These are phyloP conservation scores for Elysia chlorotica DNA, from an alignment of 1,140 invertebrate species.

Conservation along the genomic window DNA sequence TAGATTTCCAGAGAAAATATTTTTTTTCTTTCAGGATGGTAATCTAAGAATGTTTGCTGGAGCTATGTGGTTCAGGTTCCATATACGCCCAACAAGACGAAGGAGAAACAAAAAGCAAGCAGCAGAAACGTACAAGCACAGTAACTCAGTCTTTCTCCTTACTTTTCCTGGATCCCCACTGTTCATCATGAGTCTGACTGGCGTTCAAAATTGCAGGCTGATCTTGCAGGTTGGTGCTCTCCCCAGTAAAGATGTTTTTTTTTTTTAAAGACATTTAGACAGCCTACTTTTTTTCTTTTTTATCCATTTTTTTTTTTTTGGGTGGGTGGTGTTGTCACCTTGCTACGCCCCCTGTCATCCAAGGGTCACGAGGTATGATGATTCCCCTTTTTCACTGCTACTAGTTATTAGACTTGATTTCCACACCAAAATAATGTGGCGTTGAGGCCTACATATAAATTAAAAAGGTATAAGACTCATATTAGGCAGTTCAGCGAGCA, in stretches of 20 bases:
- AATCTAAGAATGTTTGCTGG: slow-evolving; percentile 18
- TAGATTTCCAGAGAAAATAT: too few relatives aligned
- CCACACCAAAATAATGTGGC: too few relatives aligned
- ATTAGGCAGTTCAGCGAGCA: too few relatives aligned
- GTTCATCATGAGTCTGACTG: neutral
- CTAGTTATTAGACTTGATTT: too few relatives aligned
- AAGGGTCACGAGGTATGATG: neutral
- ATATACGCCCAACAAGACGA: neutral
- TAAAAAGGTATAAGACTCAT: too few relatives aligned
- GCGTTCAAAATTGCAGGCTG: neutral
- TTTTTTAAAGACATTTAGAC: too few relatives aligned
- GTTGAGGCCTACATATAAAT: too few relatives aligned
- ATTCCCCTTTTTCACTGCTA: neutral
- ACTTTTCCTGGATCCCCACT: slow-evolving; percentile 9
- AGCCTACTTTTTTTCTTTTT: neutral
- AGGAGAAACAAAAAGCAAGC: neutral
- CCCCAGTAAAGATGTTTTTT: too few relatives aligned
- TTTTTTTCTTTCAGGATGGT: slow-evolving; percentile 1
- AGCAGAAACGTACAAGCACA: neutral
- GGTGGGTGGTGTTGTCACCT: neutral
- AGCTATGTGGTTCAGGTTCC: slow-evolving; percentile 5
- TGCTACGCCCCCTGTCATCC: neutral
- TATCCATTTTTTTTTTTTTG: neutral
- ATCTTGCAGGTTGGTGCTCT: slow-evolving; percentile 9
- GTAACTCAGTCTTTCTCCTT: slow-evolving; percentile 12